Percentiles rank a stretch among this genome's conserved stretches.
phyloP scores from a whole-genome alignment of 2,888 invertebrate genomes.

The Apoderus coryli region DNA sequence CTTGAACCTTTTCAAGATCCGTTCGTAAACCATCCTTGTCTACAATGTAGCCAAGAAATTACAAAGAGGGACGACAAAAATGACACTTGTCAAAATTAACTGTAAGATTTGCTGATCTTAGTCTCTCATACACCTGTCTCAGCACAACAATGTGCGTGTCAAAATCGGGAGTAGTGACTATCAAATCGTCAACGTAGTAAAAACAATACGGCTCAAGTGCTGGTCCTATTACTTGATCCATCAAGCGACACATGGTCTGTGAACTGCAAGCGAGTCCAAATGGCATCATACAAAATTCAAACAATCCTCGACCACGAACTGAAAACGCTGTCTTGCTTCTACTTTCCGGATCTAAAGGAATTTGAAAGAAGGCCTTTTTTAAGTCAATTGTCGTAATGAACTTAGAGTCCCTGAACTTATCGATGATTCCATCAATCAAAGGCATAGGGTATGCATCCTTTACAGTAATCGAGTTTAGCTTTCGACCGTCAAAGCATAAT shows the following conservation, averaged over 20 bases:
- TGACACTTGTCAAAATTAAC: slow-evolving; percentile 13
- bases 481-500: no score
- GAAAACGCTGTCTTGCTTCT: slow-evolving; percentile 12
- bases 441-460: no score
- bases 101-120: slow-evolving; percentile 13
- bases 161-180: slow-evolving; percentile 11
- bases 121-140: slow-evolving; percentile 9
- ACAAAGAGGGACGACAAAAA: slow-evolving; percentile 6
- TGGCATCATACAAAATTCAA: slow-evolving; percentile 11
- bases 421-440: no score
- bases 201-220: slow-evolving; percentile 14
- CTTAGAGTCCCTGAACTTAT: slow-evolving; percentile 20
- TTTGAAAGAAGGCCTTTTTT: slow-evolving; percentile 20
- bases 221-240: slow-evolving; percentile 11
- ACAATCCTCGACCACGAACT: slow-evolving; percentile 11
- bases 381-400: slow-evolving; percentile 24
- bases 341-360: slow-evolving; percentile 14
- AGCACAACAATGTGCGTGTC: slow-evolving; percentile 10
- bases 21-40: slow-evolving; percentile 5
- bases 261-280: slow-evolving; percentile 12
- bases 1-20: slow-evolving; percentile 5
- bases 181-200: slow-evolving; percentile 14
- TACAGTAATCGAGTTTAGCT: no score
- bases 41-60: slow-evolving; percentile 8
- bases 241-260: slow-evolving; percentile 12